A percentile compares a stretch with the other conserved stretches of the same genome.
Evolutionary conservation across 2,113 vertebrate species (phyloP).

Genomic region (Scatophagus argus): DNA sequence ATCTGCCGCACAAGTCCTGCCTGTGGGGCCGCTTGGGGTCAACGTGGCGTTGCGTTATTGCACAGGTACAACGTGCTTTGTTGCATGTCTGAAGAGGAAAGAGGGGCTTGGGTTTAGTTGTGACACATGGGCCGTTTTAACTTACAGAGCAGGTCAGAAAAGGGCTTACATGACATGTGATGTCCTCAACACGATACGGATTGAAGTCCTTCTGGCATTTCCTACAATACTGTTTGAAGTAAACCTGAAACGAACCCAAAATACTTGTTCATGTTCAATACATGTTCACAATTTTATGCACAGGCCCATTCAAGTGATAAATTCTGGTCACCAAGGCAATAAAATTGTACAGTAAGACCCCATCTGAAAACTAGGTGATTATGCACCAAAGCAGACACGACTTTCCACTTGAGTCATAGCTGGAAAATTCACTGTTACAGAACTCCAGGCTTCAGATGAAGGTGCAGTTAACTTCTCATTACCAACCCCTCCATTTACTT

Average conservation of each 20-base stretch:
- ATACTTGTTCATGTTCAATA: not conserved
- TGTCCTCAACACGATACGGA: constrained; percentile 96
- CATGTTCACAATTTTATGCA: not conserved
- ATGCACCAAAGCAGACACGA: not conserved
- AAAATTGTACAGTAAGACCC: not conserved
- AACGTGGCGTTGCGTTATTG: constrained; percentile 91
- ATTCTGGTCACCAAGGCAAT: not conserved
- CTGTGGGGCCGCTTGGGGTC: constrained; percentile 96
- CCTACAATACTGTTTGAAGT: constrained; percentile 97
- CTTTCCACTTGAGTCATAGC: not conserved
- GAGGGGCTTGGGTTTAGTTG: rapidly evolving
- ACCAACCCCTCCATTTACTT: not conserved
- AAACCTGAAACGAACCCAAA: constrained; percentile 85
- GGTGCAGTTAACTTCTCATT: not conserved
- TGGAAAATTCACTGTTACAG: not conserved
- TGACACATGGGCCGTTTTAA: rapidly evolving
- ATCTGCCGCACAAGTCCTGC: constrained; percentile 96
- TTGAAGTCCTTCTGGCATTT: constrained; percentile 96
- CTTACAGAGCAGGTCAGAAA: rapidly evolving
- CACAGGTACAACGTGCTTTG: constrained; percentile 91
- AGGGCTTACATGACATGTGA: constrained; percentile 92
- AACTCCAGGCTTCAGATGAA: not conserved
- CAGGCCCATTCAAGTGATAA: not conserved
- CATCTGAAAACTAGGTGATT: not conserved
- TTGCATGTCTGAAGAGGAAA: constrained; percentile 88